Evolutionary conservation across 2,113 vertebrate genomes (phyloP).

Genomic region (Tyrannus savana): DNA sequence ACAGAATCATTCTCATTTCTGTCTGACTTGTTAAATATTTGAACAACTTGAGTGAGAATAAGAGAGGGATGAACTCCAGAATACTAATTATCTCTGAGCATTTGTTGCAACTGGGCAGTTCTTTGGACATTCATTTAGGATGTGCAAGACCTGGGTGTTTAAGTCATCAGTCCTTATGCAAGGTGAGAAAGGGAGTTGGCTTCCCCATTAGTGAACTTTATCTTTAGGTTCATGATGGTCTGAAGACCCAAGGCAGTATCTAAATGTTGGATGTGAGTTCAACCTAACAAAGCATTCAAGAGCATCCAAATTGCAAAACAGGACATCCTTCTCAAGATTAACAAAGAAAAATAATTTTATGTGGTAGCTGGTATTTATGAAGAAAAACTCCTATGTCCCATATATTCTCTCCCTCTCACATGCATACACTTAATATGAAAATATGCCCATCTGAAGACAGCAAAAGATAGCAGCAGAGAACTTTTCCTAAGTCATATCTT

Average conservation of each 20-base stretch:
- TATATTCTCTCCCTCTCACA: neutral
- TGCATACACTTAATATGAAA: accelerated
- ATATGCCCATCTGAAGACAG: neutral
- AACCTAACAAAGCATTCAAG: neutral
- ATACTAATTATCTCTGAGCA: neutral
- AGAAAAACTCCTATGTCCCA: neutral
- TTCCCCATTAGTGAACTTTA: neutral
- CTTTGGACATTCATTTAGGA: neutral
- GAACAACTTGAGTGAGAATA: neutral
- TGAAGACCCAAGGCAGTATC: neutral
- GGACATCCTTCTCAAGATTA: neutral
- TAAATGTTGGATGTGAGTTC: neutral
- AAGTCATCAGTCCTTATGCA: neutral
- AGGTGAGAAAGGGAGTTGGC: neutral
- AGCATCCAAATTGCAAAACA: neutral
- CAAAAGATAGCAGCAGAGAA: neutral
- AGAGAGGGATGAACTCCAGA: neutral
- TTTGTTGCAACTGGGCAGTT: neutral
- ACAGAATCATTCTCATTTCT: neutral
- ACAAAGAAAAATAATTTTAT: neutral
- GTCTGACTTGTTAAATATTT: constrained; percentile 15
- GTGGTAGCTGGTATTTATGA: neutral
- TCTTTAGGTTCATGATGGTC: neutral
- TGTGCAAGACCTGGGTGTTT: neutral
- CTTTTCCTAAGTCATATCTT: neutral